Percentiles rank a stretch among this genome's conserved stretches.
Evolutionary conservation across 1,140 invertebrate genomes (phyloP).

Genomic region (Venustaconcha ellipsiformis): DNA sequence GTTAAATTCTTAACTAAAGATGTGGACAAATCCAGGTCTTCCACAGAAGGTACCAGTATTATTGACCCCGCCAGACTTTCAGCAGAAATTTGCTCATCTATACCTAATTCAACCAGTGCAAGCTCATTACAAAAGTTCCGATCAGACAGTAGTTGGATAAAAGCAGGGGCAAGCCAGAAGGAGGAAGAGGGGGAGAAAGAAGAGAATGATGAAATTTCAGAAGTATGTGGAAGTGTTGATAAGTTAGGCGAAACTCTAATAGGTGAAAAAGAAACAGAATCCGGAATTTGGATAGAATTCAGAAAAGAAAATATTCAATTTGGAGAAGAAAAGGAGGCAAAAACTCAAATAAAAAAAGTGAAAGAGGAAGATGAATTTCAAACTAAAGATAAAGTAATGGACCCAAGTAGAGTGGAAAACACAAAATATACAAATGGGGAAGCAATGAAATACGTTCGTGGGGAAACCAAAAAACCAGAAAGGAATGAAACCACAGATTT

Average conservation of each 20-base stretch:
- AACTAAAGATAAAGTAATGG: neutral
- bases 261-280: neutral
- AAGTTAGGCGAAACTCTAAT: neutral
- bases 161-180: slow-evolving; percentile 17
- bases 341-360: neutral
- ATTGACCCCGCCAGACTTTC: too few relatives aligned
- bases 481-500: too few relatives aligned
- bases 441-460: too few relatives aligned
- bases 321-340: slow-evolving; percentile 8
- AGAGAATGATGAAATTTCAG: neutral
- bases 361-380: neutral
- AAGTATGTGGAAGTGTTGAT: neutral
- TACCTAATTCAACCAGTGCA: too few relatives aligned
- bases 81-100: too few relatives aligned
- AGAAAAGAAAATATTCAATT: neutral
- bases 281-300: neutral
- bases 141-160: slow-evolving; percentile 58
- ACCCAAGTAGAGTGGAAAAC: neutral
- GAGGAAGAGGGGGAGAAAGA: neutral
- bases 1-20: neutral
- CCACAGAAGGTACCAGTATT: slow-evolving; percentile 1
- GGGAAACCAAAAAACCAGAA: too few relatives aligned
- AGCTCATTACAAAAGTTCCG: slow-evolving; percentile 35
- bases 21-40: slow-evolving; percentile 7
- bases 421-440: too few relatives aligned